Evolutionary conservation across 2,888 invertebrate species (phyloP).

Genomic region (Cheilosia variabilis): DNA sequence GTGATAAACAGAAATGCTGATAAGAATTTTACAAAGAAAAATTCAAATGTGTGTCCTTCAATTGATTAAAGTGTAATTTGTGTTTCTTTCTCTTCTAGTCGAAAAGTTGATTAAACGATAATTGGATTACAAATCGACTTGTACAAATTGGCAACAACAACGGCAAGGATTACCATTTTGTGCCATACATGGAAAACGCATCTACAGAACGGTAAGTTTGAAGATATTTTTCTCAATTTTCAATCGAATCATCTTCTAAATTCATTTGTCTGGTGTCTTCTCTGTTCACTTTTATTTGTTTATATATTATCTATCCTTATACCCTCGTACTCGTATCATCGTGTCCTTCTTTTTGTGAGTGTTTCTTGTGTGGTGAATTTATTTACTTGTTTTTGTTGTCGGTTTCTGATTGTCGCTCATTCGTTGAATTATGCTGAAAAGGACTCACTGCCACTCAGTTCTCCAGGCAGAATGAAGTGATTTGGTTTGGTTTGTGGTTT

Average conservation of each 20-base stretch:
- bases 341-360: conserved; percentile 20
- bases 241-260: neutral
- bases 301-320: conserved; percentile 28
- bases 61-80: conserved; percentile 14
- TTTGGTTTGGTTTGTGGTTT: neutral
- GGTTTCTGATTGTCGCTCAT: conserved; percentile 13
- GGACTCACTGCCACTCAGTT: conserved; percentile 30
- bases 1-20: conserved; percentile 46
- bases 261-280: conserved; percentile 17
- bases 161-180: conserved; percentile 50
- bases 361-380: conserved; percentile 1
- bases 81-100: conserved; percentile 40
- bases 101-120: conserved; percentile 59
- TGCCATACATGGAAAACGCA: conserved; percentile 71
- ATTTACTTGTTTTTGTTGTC: conserved; percentile 24
- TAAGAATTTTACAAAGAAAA: conserved; percentile 44
- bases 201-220: conserved; percentile 69
- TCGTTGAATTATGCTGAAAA: neutral
- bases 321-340: conserved; percentile 11
- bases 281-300: conserved; percentile 29
- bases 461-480: conserved; percentile 3
- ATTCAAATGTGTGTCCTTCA: conserved; percentile 7
- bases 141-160: conserved; percentile 27
- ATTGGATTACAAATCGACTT: conserved; percentile 51
- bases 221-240: neutral